A percentile compares a stretch with the other conserved stretches of the same genome.
phyloP scores from a whole-genome alignment of 2,113 vertebrate genomes.

The Lutjanus erythropterus region DNA sequence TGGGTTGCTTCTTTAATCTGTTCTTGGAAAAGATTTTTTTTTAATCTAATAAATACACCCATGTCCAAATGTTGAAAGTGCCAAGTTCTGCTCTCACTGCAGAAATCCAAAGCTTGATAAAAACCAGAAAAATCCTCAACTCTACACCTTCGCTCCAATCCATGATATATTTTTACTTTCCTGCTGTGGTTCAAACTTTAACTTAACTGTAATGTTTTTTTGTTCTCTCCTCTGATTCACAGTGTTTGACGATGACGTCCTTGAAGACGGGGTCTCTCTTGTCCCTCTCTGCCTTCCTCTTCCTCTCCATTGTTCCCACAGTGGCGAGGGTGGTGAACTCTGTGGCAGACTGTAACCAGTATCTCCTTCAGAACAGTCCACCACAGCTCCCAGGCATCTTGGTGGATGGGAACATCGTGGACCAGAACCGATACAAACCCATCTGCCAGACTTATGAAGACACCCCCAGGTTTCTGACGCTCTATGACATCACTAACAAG shows the following conservation, averaged over 20 bases:
- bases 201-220: too few relatives aligned
- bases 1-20: too few relatives aligned
- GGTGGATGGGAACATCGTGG: background rate
- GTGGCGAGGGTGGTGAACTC: slow-evolving; percentile 37
- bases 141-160: too few relatives aligned
- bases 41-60: too few relatives aligned
- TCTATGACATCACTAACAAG: slow-evolving; percentile 50
- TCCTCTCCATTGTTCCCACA: background rate
- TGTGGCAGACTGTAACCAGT: slow-evolving; percentile 20
- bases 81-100: too few relatives aligned
- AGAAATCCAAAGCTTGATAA: too few relatives aligned
- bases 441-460: slow-evolving; percentile 53
- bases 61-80: too few relatives aligned
- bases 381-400: slow-evolving; percentile 44
- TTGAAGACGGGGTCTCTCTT: background rate
- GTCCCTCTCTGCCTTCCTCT: background rate
- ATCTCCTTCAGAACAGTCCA: slow-evolving; percentile 22
- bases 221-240: too few relatives aligned
- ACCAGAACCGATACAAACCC: slow-evolving; percentile 44
- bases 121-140: too few relatives aligned
- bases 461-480: slow-evolving; percentile 61
- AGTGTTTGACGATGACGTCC: background rate
- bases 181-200: too few relatives aligned
- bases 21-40: too few relatives aligned
- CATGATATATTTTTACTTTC: too few relatives aligned